A percentile compares a stretch with the other conserved stretches of the same genome.
Evolutionary conservation across 92 coral and sea anemone genomes (phyloP).

Genomic region (Heteractis magnifica): DNA sequence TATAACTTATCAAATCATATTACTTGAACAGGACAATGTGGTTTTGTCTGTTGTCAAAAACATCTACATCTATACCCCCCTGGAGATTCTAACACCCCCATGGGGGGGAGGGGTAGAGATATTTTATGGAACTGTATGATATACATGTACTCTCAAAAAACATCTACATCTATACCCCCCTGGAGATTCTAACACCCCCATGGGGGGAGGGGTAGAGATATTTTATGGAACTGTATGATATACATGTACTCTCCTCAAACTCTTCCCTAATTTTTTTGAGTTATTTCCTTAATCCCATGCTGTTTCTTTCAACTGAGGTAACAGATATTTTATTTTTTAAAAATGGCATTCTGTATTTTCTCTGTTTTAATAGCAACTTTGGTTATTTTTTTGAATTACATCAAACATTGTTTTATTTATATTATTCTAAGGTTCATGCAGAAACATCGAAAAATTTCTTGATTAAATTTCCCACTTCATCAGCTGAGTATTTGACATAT

Average conservation of each 20-base stretch:
- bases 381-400: neutral
- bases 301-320: no score
- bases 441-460: slow-evolving; percentile 91
- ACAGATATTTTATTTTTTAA: no score
- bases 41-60: no score
- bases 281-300: no score
- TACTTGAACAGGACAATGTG: no score
- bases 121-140: neutral
- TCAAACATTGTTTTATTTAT: neutral
- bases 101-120: neutral
- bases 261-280: no score
- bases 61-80: neutral
- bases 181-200: neutral
- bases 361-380: neutral
- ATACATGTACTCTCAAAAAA: no score
- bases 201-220: neutral
- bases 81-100: neutral
- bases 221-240: neutral
- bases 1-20: no score
- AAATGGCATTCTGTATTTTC: neutral
- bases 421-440: slow-evolving; percentile 41
- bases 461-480: slow-evolving; percentile 62
- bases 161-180: neutral
- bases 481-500: slow-evolving; percentile 83
- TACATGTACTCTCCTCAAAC: no score